A percentile compares a stretch with the other conserved stretches of the same genome.
These are phyloP conservation scores for Trichopoda pennipes DNA, from an alignment of 2,888 invertebrate genomes.

Conservation along the genomic window DNA sequence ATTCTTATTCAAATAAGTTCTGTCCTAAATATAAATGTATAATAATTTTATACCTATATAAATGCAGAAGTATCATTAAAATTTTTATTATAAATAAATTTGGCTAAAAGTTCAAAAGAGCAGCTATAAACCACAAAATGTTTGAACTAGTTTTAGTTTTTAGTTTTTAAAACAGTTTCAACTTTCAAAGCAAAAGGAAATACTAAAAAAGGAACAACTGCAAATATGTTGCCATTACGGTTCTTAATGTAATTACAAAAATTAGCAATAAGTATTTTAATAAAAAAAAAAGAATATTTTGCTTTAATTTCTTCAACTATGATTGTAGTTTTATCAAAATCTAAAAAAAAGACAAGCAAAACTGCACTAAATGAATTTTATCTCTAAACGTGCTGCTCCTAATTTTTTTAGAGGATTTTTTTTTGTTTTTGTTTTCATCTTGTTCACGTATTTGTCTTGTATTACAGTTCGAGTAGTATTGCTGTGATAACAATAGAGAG, in stretches of 20 bases:
- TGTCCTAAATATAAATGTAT: background rate
- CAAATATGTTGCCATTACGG: conserved; percentile 44
- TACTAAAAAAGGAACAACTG: background rate
- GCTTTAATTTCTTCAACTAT: conserved; percentile 37
- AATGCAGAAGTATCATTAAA: background rate
- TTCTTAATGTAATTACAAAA: conserved; percentile 56
- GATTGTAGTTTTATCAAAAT: conserved; percentile 12
- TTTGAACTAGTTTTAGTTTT: conserved; percentile 51
- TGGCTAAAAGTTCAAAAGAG: conserved; percentile 29
- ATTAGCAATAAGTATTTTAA: conserved; percentile 63
- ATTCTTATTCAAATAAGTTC: too few species aligned
- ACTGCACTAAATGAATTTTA: conserved; percentile 60
- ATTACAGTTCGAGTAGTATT: conserved; percentile 48
- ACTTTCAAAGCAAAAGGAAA: conserved; percentile 21
- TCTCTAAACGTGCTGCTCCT: conserved; percentile 54
- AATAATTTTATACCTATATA: background rate
- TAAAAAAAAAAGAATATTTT: conserved; percentile 51
- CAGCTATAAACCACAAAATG: conserved; percentile 25
- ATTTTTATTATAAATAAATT: conserved; percentile 10
- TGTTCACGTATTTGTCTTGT: conserved; percentile 39
- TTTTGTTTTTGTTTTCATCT: too few species aligned
- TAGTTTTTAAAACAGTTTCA: conserved; percentile 36
- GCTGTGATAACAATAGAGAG: conserved; percentile 49
- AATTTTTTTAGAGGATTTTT: conserved; percentile 6
- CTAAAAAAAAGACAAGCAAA: conserved; percentile 8